Evolutionary conservation across 2,888 invertebrate species (phyloP), one percentile per base, ranked within the genome.

Genomic region (Tenthredo amoena): DNA sequence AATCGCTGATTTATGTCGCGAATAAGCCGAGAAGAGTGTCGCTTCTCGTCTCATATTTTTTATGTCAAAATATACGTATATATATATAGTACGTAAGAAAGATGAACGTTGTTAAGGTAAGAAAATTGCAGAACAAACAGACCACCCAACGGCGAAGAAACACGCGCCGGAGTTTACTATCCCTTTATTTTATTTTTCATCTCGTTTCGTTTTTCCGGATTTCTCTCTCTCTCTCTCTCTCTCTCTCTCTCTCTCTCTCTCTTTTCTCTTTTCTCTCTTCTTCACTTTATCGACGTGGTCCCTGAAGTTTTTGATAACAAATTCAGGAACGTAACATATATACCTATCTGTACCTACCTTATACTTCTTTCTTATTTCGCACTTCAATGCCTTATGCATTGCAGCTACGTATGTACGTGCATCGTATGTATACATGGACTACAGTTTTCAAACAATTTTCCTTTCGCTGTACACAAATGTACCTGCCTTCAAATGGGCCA

Each of bases 81-180:
- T n/a, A 55, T 58, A n/a, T 62, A 50, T 2, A n/a, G 6, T 76
- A 26, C n/a, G 21, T 9, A 21, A 62, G 68, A 18, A 26, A 62
- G n/a, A 21, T 21, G 31, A 18, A 37, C 31, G n/a, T 81, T 62
- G 40, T 62, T 62, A 62, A 62, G 9, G 62, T 37, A 21, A n/a
- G 37, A 81, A 58, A 81, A 81, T 58, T 81, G 26, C 58, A 40
- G 81, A 81, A 81, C 62, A 81, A 81, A 81, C 81, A 81, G 40
- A 81, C 81, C 62, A 62, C 6, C 55, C n/a, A 55, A 81, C n/a
- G 40, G 58, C 40, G 58, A 58, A 50, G 81, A 81, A 81, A 81
- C 81, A 81, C 81, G 62, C 81, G n/a, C 81, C 58, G 40, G 81
- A 81, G 40, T 62, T 81, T 81, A 81, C 62, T 34, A 10, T 68